phyloP scores from a whole-genome alignment of 2,797 vertebrate genomes.

The Darevskia mixta region DNA sequence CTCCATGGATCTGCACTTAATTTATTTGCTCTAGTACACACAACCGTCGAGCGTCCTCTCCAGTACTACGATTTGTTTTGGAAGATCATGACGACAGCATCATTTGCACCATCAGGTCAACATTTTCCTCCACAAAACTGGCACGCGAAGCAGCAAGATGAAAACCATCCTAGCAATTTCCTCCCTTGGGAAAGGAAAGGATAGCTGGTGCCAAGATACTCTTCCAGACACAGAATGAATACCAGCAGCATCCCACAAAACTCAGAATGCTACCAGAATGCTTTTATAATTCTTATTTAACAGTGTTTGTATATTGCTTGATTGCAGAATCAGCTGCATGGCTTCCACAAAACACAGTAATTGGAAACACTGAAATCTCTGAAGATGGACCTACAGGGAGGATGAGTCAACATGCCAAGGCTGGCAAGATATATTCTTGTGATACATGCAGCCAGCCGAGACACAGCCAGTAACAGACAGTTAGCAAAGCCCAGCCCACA shows the following conservation, averaged over 20 bases:
- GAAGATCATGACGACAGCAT: neutral
- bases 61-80: fast-evolving
- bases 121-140: neutral
- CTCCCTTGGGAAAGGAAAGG: neutral
- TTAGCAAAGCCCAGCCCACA: neutral
- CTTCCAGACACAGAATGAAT: neutral
- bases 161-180: neutral
- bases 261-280: neutral
- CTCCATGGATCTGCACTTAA: neutral
- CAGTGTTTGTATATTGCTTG: too few species aligned
- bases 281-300: neutral
- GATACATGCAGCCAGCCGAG: neutral
- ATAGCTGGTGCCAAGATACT: neutral
- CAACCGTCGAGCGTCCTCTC: too few species aligned
- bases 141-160: neutral
- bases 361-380: neutral
- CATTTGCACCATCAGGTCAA: neutral
- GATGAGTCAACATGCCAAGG: neutral
- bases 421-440: neutral
- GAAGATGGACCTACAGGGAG: too few species aligned
- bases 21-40: neutral
- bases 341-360: neutral
- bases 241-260: neutral
- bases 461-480: neutral
- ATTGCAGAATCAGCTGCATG: too few species aligned